Percentiles rank a stretch among this genome's conserved stretches.
Evolutionary conservation across 2,888 invertebrate species (phyloP).

Genomic region (Pristionchus exspectatus): DNA sequence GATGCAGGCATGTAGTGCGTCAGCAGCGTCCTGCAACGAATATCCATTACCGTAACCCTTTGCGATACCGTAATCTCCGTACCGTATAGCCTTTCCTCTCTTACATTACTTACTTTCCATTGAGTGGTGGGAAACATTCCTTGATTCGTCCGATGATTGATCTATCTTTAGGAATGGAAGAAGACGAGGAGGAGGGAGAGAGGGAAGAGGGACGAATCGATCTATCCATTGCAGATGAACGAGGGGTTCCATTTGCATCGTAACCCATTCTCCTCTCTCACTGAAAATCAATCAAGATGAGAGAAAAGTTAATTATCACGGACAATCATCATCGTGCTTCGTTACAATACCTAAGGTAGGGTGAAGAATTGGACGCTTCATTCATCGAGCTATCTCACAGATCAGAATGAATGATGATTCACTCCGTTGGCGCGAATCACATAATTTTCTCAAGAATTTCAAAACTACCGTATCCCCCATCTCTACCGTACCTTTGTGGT

Average conservation of each 20-base stretch:
- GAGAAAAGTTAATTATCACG: neutral
- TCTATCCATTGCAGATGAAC: neutral
- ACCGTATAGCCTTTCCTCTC: too few species aligned
- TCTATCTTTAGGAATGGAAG: constrained; percentile 43
- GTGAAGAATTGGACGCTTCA: too few species aligned
- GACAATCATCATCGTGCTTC: too few species aligned
- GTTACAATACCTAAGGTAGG: too few species aligned
- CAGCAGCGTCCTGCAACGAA: constrained; percentile 59
- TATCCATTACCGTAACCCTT: neutral
- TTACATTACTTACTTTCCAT: constrained; percentile 41
- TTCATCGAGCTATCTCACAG: too few species aligned
- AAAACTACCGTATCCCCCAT: neutral
- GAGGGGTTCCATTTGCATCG: neutral
- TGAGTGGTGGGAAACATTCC: constrained; percentile 44
- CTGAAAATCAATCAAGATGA: neutral
- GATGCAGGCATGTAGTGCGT: constrained; percentile 73
- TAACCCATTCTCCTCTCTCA: neutral
- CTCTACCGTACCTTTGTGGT: constrained; percentile 18
- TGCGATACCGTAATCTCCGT: too few species aligned
- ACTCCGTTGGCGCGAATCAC: too few species aligned
- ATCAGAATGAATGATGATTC: too few species aligned
- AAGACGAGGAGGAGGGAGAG: constrained; percentile 54
- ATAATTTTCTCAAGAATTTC: neutral
- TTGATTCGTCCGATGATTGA: constrained; percentile 26
- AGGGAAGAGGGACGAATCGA: constrained; percentile 29